Evolutionary conservation across 2,113 vertebrate genomes (phyloP).

Genomic region (Campylomormyrus tamandua): DNA sequence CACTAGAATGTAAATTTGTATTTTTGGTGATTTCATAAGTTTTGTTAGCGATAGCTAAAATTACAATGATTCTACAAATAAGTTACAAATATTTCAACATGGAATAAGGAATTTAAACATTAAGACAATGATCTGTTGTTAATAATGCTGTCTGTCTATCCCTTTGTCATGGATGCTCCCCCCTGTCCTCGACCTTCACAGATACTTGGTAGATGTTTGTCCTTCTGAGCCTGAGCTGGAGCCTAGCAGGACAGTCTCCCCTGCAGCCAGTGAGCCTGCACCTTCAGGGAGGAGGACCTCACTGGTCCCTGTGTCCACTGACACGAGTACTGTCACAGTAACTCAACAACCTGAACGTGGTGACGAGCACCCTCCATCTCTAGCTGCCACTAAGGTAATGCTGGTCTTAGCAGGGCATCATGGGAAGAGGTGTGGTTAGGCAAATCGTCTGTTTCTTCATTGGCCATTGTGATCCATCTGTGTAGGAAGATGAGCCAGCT

Average conservation of each 20-base stretch:
- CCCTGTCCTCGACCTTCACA: conserved; percentile 22
- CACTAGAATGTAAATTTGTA: neutral
- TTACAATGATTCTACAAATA: neutral
- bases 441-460: neutral
- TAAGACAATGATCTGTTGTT: neutral
- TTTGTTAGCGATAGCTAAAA: neutral
- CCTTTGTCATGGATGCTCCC: neutral
- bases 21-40: neutral
- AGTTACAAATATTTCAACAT: neutral
- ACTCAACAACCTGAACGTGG: conserved; percentile 53
- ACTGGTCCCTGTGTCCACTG: neutral
- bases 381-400: conserved; percentile 43
- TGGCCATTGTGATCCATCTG: conserved; percentile 20
- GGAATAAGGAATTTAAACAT: neutral
- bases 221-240: conserved; percentile 28
- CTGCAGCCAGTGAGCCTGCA: neutral
- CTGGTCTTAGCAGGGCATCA: neutral
- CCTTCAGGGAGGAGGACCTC: neutral
- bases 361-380: conserved; percentile 12
- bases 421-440: neutral
- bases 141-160: neutral
- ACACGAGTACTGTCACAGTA: conserved; percentile 29
- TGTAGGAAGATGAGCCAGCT: conserved; percentile 49
- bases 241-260: neutral
- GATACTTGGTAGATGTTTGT: conserved; percentile 28